Percentiles rank a stretch among this genome's conserved stretches.
These are phyloP conservation scores for Phalloptychus januarius DNA, from an alignment of 2,797 vertebrate species.

Conservation along the genomic window DNA sequence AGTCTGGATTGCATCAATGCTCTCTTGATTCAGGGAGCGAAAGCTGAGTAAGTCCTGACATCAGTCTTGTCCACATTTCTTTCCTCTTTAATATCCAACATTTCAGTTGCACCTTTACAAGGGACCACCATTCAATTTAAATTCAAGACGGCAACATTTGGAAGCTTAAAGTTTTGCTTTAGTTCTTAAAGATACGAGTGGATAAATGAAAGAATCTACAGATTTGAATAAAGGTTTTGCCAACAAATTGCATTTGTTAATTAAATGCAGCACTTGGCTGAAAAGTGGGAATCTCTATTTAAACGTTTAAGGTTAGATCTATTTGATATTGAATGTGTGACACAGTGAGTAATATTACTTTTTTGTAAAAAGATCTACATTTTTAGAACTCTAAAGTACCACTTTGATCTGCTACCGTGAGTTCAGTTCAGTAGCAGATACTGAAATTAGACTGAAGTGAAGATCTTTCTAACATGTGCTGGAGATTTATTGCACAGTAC, in stretches of 20 bases:
- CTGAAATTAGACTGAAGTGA: background rate
- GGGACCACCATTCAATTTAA: conserved; percentile 75
- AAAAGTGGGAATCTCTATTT: conserved; percentile 10
- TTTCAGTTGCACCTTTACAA: conserved; percentile 67
- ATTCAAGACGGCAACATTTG: background rate
- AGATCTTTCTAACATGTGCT: background rate
- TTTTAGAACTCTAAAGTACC: conserved; percentile 9
- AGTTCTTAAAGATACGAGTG: background rate
- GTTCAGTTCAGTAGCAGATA: background rate
- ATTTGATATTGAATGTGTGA: background rate
- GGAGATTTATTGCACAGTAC: background rate
- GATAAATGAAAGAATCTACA: conserved; percentile 4
- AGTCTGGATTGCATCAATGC: conserved; percentile 96
- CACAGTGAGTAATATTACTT: background rate
- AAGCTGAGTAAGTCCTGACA: conserved; percentile 94
- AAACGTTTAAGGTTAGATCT: background rate
- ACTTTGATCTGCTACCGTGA: background rate
- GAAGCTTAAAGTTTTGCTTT: background rate
- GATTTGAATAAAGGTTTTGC: background rate
- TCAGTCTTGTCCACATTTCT: conserved; percentile 59
- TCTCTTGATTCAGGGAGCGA: conserved; percentile 96
- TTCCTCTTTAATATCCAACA: conserved; percentile 64
- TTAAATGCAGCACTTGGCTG: background rate
- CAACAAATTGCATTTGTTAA: background rate
- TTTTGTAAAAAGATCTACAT: background rate